A percentile compares a stretch with the other conserved stretches of the same genome.
Conservation (phyloP, 2,113 vertebrate species). For the Anhinga rufa region DNA sequence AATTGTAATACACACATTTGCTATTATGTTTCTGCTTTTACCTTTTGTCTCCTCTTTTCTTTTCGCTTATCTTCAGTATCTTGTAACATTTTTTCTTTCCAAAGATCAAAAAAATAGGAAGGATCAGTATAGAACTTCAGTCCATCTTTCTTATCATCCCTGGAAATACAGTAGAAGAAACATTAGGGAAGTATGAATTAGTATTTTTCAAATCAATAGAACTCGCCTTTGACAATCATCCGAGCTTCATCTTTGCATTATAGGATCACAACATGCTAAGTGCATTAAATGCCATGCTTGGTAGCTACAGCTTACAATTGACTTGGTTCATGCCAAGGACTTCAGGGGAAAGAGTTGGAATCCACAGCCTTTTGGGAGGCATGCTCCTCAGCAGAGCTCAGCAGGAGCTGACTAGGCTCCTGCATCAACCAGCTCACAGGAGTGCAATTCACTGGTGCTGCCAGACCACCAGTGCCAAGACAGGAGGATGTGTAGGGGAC, state of each 20-base stretch:
- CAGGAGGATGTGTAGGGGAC: neutral
- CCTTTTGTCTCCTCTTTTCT: slow-evolving; percentile 86
- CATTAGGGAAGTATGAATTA: neutral
- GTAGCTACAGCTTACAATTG: neutral
- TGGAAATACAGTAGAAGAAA: slow-evolving; percentile 50
- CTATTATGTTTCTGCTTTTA: slow-evolving; percentile 13
- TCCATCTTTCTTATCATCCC: slow-evolving; percentile 95
- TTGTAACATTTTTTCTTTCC: slow-evolving; percentile 99
- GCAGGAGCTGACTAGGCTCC: neutral
- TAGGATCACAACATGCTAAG: neutral
- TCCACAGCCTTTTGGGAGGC: neutral
- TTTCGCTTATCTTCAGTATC: slow-evolving; percentile 99
- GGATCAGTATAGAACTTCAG: slow-evolving; percentile 98
- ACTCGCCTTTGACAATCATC: neutral
- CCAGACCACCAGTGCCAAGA: neutral
- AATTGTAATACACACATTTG: neutral
- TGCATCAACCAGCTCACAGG: neutral
- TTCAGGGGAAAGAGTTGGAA: neutral
- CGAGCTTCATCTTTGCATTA: neutral
- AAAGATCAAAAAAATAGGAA: slow-evolving; percentile 98
- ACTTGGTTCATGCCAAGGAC: neutral
- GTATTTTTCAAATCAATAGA: neutral
- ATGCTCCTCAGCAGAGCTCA: neutral
- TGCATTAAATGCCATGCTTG: neutral
- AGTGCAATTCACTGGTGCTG: neutral